Base-by-base conservation (phyloP, 2,113 vertebrate genomes). In the Aspidoscelis tigris region DNA sequence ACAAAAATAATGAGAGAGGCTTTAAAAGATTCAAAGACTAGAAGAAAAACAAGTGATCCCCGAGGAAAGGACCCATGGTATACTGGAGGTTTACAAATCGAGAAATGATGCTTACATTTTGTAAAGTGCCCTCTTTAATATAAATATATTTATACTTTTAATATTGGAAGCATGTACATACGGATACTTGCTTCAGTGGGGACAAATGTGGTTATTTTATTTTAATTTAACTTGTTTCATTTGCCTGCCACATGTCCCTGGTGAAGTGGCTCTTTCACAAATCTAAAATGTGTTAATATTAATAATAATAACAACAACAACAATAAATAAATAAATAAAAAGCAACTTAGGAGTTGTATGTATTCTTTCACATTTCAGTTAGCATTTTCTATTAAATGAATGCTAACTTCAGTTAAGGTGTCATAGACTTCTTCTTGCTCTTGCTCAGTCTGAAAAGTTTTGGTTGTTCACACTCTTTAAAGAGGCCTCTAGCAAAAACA, bases 1-100 rank as follows among this genome's bases (percentile, higher is more conserved):
- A 95, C 96, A 96, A 95, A 95, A 95, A 96, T 96, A 96, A 96
- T 95, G 95, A 96, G 95, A 95, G 91, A 90, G 88, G 90, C 91
- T 96, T 93, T 92, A 93, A 95, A 95, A 95, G 93, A 95, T 95
- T 96, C 95, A 96, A 96, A 96, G 95, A 95, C 94, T 92, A 86
- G 78, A 4, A 86, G 94, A 94, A 95, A 96, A 95, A 93, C 94
- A 95, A 94, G 94, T 24, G 22, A 89, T 96, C 95, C 95, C 95
- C 39, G 68, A 95, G 95, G 95, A 95, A 94, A 92, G 89, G 89
- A 92, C 83, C 88, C 69, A 53, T 89, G 91, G 91, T 92, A 94
- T 93, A 92, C 91, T 80, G 77, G 91, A 94, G 93, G 92, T 94
- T 92, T 93, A 91, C 93, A 95, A 95, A 95, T 93, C 89, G 88